A percentile compares a stretch with the other conserved stretches of the same genome.
Conservation (phyloP, 1,140 invertebrate species). For the Bombus affinis region DNA sequence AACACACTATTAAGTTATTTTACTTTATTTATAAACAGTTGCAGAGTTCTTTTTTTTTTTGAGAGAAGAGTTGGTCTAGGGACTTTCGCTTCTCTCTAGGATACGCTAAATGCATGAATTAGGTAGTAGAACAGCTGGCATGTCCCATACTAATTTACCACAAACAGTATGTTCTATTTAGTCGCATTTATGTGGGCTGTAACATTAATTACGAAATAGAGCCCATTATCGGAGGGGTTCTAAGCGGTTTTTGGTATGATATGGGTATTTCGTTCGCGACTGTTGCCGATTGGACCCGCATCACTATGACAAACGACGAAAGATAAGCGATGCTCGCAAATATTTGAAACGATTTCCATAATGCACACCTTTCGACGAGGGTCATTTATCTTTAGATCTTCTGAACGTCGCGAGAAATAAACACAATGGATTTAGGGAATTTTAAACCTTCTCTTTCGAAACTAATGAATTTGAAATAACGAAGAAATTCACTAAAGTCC, state of each 20-base stretch:
- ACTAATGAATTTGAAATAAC: background rate
- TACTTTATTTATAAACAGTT: no score
- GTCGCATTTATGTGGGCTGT: slow-evolving; percentile 25
- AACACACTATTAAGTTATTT: no score
- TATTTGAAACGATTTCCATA: slow-evolving; percentile 8
- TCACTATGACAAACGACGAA: background rate
- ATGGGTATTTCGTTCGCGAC: slow-evolving; percentile 20
- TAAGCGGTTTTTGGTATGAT: slow-evolving; percentile 27
- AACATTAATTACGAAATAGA: slow-evolving; percentile 24
- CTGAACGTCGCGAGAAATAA: background rate
- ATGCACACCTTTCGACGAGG: background rate
- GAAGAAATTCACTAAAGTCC: no score
- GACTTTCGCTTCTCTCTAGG: background rate
- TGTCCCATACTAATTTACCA: background rate
- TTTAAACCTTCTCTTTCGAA: background rate
- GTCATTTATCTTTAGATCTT: background rate
- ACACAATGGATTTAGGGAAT: background rate
- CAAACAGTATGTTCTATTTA: background rate
- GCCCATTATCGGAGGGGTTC: slow-evolving; percentile 8
- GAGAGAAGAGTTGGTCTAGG: background rate
- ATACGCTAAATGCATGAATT: background rate
- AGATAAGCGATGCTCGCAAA: background rate
- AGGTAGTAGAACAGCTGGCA: no score
- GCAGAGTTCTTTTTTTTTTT: no score
- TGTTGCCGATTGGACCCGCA: slow-evolving; percentile 37